Conservation (phyloP, 1,140 invertebrate species). For the Diuraphis noxia region DNA sequence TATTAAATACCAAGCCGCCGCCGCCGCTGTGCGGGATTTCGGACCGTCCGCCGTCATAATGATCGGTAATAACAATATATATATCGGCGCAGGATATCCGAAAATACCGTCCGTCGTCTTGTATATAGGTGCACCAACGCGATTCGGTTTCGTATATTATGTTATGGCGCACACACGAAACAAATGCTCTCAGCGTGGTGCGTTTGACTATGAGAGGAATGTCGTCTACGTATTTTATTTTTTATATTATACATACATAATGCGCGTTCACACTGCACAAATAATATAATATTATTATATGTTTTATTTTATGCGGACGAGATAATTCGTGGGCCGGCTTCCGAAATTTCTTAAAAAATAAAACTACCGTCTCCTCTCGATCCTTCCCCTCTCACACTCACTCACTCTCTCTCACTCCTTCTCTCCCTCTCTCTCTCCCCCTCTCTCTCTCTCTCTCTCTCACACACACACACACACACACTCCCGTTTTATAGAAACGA, state of each 20-base stretch:
- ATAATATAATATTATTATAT: neutral
- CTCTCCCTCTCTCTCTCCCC: no score
- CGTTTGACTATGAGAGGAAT: constrained; percentile 49
- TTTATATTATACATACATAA: neutral
- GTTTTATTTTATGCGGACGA: constrained; percentile 20
- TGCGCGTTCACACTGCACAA: neutral
- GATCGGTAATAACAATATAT: constrained; percentile 25
- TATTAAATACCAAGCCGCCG: neutral
- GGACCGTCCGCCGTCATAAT: neutral
- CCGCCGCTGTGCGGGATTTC: neutral
- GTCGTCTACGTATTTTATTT: constrained; percentile 17
- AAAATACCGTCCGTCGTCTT: constrained; percentile 20
- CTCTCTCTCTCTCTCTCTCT: neutral
- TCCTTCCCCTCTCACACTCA: neutral
- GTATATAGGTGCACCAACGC: constrained; percentile 34
- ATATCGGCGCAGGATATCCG: neutral
- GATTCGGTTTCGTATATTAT: neutral
- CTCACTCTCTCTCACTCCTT: neutral
- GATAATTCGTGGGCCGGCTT: constrained; percentile 33
- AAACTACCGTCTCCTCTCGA: neutral
- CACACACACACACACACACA: no score
- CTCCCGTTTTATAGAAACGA: neutral
- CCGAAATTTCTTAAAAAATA: constrained; percentile 18
- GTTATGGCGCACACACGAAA: neutral
- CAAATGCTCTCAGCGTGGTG: constrained; percentile 50